Evolutionary conservation across 2,888 invertebrate genomes (phyloP).

Genomic region (Scaptomyza tumidula): DNA sequence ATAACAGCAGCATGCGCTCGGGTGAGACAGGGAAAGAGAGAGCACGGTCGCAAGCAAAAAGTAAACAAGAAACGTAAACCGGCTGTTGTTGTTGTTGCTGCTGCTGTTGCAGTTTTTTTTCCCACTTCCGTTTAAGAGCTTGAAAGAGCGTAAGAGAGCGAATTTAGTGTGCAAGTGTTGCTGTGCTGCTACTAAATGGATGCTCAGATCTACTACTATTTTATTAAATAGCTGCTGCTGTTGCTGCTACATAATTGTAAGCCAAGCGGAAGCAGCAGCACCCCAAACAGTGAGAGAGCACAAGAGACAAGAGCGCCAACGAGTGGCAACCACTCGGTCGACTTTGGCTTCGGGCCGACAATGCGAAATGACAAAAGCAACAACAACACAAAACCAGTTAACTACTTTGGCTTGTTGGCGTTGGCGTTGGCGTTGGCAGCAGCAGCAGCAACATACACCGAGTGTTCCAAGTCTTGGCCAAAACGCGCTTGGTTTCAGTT

Average conservation of each 20-base stretch:
- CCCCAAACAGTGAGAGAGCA: conserved; percentile 5
- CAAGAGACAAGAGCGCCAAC: conserved; percentile 16
- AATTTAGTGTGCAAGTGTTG: conserved; percentile 11
- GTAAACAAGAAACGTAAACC: conserved; percentile 67
- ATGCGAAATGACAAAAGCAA: conserved; percentile 23
- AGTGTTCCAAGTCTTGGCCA: conserved; percentile 37
- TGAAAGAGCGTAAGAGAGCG: conserved; percentile 14
- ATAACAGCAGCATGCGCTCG: conserved; percentile 33
- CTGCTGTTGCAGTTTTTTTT: conserved; percentile 50
- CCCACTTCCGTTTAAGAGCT: conserved; percentile 67
- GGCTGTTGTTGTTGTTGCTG: conserved; percentile 62
- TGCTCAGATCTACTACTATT: conserved; percentile 41
- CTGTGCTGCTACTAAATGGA: conserved; percentile 35
- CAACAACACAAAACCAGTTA: conserved; percentile 62
- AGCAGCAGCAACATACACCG: conserved; percentile 11
- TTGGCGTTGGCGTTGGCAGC: conserved; percentile 20
- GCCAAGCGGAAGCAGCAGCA: conserved; percentile 49
- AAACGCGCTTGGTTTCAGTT: conserved; percentile 68
- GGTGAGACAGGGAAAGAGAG: conserved; percentile 9
- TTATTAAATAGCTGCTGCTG: conserved; percentile 39
- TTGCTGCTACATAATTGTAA: conserved; percentile 26
- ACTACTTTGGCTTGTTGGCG: conserved; percentile 47
- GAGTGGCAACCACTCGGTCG: conserved; percentile 56
- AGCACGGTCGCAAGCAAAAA: conserved; percentile 38
- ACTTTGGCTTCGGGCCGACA: conserved; percentile 65